Evolutionary conservation across 2,888 invertebrate genomes (phyloP), one percentile per base, ranked within the genome.

Genomic region (Xiphydria camelus): DNA sequence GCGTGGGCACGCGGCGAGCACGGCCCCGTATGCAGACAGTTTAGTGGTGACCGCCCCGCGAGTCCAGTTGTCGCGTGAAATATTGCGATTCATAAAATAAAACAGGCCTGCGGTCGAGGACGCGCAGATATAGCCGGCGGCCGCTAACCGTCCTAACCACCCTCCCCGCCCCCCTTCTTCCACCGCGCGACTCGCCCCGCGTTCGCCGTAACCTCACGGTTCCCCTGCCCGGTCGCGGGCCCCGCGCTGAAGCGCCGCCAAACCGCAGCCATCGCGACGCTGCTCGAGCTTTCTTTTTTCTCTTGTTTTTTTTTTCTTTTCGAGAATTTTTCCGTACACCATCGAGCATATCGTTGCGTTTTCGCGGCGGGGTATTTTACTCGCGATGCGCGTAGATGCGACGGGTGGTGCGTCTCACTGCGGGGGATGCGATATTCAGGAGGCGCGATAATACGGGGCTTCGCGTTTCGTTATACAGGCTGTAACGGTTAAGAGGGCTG

Each of bases 81-180:
- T 75, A 73, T 75, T 70, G 70, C 74, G 66, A 73, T 75, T 74
- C 72, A 73, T 75, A 73, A 75, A 75, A 75, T 75, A 73, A 75
- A 75, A 75, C 68, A 69, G 70, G 67, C 69, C 70, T 71, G 75
- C 62, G 73, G 75, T 75, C 67, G 70, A 66, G 70, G 61, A 63
- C 66, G 65, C 68, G 61, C 57, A 65, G 68, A 69, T 68, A 70
- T 65, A 70, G 62, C 65, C 61, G 53, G 48, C 49, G 63, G 60
- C 45, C 57, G 66, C 61, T 66, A 65, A 68, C 66, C 68, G 61
- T 62, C 57, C 62, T 62, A 51, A 55, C 59, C 66, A 57, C 59
- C 56, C 57, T 54, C 58, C 43, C 48, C 55, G 35, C 40, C 50
- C 51, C 49, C 35, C 50, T 37, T 42, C 49, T 20, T 38, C 18